Evolutionary conservation across 2,113 vertebrate genomes (phyloP).

Genomic region (Ranitomeya variabilis): DNA sequence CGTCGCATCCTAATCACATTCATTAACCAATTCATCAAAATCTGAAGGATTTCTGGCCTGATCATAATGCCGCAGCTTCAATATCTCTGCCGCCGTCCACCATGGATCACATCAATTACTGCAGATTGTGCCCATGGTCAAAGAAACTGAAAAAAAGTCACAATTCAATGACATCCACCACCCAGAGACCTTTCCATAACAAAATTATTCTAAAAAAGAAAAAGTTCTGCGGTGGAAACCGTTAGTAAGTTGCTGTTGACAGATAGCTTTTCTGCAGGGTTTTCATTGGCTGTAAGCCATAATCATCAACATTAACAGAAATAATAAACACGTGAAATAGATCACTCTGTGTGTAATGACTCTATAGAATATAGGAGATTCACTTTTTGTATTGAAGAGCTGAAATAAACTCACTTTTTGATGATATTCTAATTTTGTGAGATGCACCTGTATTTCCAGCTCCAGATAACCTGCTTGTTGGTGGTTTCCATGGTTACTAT

Average conservation of each 20-base stretch:
- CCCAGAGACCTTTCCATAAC: not conserved
- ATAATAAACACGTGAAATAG: no score
- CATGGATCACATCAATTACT: not conserved
- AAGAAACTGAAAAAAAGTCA: not conserved
- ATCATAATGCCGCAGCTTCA: not conserved
- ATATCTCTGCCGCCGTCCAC: not conserved
- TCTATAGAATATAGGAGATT: no score
- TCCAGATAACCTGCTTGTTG: no score
- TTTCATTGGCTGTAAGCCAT: no score
- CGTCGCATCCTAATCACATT: not conserved
- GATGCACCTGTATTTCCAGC: no score
- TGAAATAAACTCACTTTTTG: no score
- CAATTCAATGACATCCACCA: not conserved
- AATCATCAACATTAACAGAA: no score
- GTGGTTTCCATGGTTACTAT: no score
- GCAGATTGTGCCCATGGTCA: not conserved
- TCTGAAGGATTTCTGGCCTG: not conserved
- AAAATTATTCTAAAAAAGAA: not conserved
- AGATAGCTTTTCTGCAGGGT: not conserved
- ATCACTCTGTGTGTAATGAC: no score
- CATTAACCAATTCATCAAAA: constrained; percentile 22
- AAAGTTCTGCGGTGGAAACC: not conserved
- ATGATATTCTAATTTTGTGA: no score
- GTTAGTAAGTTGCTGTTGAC: not conserved
- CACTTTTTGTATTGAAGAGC: no score